phyloP scores from a whole-genome alignment of 2,888 invertebrate genomes.

The Mesoligia furuncula region DNA sequence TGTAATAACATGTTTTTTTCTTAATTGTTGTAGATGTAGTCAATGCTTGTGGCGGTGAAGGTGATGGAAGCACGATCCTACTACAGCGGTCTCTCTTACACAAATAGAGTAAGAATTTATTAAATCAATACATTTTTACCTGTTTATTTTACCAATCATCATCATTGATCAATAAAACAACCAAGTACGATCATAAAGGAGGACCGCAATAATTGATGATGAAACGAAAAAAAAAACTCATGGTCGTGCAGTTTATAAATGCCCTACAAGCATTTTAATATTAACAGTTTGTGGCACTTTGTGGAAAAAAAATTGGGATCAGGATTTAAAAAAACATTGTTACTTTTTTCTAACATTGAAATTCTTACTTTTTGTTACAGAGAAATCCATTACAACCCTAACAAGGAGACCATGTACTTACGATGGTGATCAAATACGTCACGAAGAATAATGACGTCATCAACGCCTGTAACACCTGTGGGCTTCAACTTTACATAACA shows the following conservation, averaged over 20 bases:
- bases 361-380: slow-evolving; percentile 85
- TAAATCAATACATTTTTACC: slow-evolving; percentile 64
- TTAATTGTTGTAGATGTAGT: slow-evolving; percentile 95
- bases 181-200: slow-evolving; percentile 55
- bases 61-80: slow-evolving; percentile 92
- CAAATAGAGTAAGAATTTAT: slow-evolving; percentile 87
- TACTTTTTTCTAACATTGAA: slow-evolving; percentile 31
- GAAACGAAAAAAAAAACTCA: slow-evolving; percentile 34
- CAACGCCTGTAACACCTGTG: slow-evolving; percentile 57
- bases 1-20: slow-evolving; percentile 84
- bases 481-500: slow-evolving; percentile 82
- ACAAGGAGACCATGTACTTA: slow-evolving; percentile 85
- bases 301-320: slow-evolving; percentile 35
- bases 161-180: slow-evolving; percentile 42
- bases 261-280: slow-evolving; percentile 81
- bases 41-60: slow-evolving; percentile 96
- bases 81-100: slow-evolving; percentile 90
- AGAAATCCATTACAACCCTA: slow-evolving; percentile 86
- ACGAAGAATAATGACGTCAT: slow-evolving; percentile 64
- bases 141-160: slow-evolving; percentile 52
- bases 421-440: slow-evolving; percentile 80
- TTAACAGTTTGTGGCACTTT: slow-evolving; percentile 45
- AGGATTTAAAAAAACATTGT: slow-evolving; percentile 10
- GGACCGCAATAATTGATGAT: slow-evolving; percentile 74
- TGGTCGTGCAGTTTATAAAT: slow-evolving; percentile 79